Base-by-base conservation (phyloP, 2,113 vertebrate genomes). In the Andinoacara biseriatus region DNA sequence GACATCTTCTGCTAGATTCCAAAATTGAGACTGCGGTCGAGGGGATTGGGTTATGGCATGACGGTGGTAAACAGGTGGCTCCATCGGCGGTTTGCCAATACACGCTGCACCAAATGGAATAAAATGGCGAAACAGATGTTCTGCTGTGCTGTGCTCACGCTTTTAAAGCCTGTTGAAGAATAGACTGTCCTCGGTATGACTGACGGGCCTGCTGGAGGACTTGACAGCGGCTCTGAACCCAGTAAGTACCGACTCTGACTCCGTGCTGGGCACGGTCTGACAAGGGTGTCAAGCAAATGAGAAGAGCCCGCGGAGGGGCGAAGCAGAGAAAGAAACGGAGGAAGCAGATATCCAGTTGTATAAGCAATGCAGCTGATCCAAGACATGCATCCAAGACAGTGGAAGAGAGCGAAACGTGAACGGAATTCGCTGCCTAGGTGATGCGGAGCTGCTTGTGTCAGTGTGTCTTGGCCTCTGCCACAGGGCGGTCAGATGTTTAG, bases 101-200 rank as follows among this genome's bases (percentile, higher is more conserved):
- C 83, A 80, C 63, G 75, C 46, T 3, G 74, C 84, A 88, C 83
- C 86, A 83, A 93, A 94, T 90, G 82, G 87, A 92, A 93, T 91
- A 86, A 91, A 92, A 92, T 61, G 87, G 74, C 1, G 78, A 90
- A 92, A 89, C 93, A 93, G 92, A 94, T 93, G 94, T 91, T 90
- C 58, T 57, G 81, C 84, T 60, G 84, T 63, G 83, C 85, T 65
- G 81, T 18, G 87, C 85, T 91, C 81, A 33, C 8, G 40, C 83
- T 86, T 88, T 87, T 90, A 86, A 93, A 86, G 84, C 84, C 81
- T 29, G 57, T 72, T 86, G 78, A 82, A 90, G 91, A 78, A 63
- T 61, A 72, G 38, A 3, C 77, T 52, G 83, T 57, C 79, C 62
- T 84, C 58, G 78, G 81, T 77, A 67, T n/a, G 80, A 52, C 85